Percentiles rank a stretch among this genome's conserved stretches.
Evolutionary conservation across 2,888 invertebrate species (phyloP).

Genomic region (Drosophila dives): DNA sequence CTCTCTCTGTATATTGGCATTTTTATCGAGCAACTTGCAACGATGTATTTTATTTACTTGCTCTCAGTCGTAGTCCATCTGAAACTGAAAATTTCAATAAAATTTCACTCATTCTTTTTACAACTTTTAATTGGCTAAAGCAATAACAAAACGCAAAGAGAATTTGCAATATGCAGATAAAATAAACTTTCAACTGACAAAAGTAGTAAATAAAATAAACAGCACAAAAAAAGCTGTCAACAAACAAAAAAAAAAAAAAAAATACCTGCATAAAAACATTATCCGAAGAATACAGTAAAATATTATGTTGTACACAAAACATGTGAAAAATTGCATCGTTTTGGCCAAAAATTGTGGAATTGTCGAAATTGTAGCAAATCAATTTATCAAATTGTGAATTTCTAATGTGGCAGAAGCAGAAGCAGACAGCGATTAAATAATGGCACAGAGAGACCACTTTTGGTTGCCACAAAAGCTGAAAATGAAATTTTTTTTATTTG

Average conservation of each 20-base stretch:
- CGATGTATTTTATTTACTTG: slow-evolving; percentile 15
- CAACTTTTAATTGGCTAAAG: slow-evolving; percentile 49
- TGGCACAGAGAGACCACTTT: not conserved
- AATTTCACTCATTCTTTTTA: slow-evolving; percentile 18
- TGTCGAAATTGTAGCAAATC: not conserved
- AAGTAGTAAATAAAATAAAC: slow-evolving; percentile 7
- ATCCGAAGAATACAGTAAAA: not conserved
- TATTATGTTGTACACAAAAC: not conserved
- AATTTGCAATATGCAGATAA: slow-evolving; percentile 11
- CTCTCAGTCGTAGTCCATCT: slow-evolving; percentile 14
- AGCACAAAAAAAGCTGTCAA: slow-evolving; percentile 11
- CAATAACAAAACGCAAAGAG: slow-evolving; percentile 15
- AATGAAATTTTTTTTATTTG: not conserved
- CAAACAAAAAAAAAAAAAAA: not conserved
- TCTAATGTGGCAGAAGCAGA: not conserved
- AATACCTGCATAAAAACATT: not conserved
- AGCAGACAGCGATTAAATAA: not conserved
- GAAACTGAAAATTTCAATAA: slow-evolving; percentile 27
- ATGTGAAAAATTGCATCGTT: not conserved
- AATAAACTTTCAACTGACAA: slow-evolving; percentile 8
- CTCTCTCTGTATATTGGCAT: not conserved
- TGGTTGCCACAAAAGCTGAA: slow-evolving; percentile 11
- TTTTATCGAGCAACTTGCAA: not conserved
- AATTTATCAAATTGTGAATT: not conserved
- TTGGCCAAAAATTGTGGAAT: not conserved